Evolutionary conservation across 1,140 invertebrate genomes (phyloP), one percentile per base, ranked within the genome.

Genomic region (Aphaenogaster rudis): DNA sequence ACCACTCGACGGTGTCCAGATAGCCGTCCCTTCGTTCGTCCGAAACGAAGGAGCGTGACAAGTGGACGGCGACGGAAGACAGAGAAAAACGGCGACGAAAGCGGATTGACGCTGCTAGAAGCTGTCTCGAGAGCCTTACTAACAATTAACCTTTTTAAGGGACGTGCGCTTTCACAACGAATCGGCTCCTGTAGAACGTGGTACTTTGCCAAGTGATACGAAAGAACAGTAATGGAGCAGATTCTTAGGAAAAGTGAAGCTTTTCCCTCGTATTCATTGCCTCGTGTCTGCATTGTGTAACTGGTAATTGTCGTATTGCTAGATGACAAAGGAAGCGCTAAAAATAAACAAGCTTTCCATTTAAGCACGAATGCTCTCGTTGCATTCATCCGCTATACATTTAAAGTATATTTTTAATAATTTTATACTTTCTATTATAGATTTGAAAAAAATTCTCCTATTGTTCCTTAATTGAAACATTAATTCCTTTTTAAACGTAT

Each of bases 1-100:
- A 91, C 88, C 88, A 77, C 90, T 90, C 79, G 74, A 81, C 85
- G 42, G 64, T 59, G 69, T 81, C 71, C 90, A 69, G 88, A 91
- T 90, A 88, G 80, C 63, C 90, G 88, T 86, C 59, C 74, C 48
- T 64, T 80, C 45, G 48, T 64, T 42, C 81, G 54, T 71, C 74
- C 48, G 59, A 84, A 84, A 84, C 69, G 64, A 59, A 28, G 48
- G 21, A 74, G 39, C 50, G 74, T 74, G 71, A 76, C 80, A 76
- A 84, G 80, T 84, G 80, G 69, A 74, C 57, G 63, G 28, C 50
- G 63, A n/a, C 50, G 33, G 3, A 48, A 8, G 57, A 17, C 67
- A 33, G 45, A 57, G 61, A 79, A 86, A 86, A 86, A 86, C 50
- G 61, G 82, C 39, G 74, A 66, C 42, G 82, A 79, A 66, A 66